Conservation (phyloP, 2,888 invertebrate genomes). For the Neoaliturus tenellus region DNA sequence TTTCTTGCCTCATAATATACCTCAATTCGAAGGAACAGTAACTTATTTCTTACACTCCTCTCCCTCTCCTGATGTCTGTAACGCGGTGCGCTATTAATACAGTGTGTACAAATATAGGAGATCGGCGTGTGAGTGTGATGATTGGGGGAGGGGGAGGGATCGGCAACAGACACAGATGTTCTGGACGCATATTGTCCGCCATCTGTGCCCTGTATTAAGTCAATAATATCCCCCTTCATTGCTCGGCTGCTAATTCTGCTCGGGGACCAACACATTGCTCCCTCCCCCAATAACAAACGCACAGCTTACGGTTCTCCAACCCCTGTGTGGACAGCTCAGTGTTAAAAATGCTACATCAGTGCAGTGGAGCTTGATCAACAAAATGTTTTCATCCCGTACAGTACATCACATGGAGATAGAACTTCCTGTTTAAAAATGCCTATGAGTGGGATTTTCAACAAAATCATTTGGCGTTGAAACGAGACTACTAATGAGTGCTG, state of each 20-base stretch:
- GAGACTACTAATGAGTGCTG: too few species aligned
- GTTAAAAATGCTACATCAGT: too few species aligned
- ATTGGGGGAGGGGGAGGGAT: neutral
- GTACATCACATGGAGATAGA: too few species aligned
- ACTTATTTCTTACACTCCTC: too few species aligned
- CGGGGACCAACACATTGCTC: neutral
- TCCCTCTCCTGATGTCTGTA: too few species aligned
- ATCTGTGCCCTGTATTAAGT: constrained; percentile 51
- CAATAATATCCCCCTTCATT: constrained; percentile 49
- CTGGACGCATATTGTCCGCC: constrained; percentile 52
- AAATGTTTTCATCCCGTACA: too few species aligned
- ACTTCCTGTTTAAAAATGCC: too few species aligned
- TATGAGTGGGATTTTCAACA: too few species aligned
- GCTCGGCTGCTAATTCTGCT: constrained; percentile 25
- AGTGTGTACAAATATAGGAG: neutral
- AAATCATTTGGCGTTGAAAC: too few species aligned
- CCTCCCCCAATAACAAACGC: neutral
- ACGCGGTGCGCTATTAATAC: neutral
- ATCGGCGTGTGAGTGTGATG: neutral
- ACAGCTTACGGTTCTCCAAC: neutral
- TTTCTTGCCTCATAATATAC: too few species aligned
- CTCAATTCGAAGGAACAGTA: too few species aligned
- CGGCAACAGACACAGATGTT: constrained; percentile 44
- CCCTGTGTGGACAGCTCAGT: neutral
- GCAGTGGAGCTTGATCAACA: too few species aligned